Evolutionary conservation across 2,113 vertebrate genomes (phyloP).

Genomic region (Acinonyx jubatus): DNA sequence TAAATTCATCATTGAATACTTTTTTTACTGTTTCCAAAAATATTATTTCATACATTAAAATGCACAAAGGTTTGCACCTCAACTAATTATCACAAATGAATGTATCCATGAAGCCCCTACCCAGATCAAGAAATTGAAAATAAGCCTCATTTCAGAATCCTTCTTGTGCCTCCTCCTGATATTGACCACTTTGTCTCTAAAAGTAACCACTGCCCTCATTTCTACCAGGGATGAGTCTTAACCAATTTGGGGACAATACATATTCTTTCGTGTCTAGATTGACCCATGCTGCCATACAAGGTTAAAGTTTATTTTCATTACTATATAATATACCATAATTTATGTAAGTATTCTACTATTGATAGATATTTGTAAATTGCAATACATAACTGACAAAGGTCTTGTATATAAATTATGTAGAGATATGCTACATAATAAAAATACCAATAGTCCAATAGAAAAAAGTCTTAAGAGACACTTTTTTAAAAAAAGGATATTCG

Average conservation of each 20-base stretch:
- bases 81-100: not conserved
- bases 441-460: not conserved
- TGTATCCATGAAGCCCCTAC: not conserved
- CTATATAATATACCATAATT: not conserved
- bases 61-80: not conserved
- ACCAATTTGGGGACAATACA: not conserved
- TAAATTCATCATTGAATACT: not conserved
- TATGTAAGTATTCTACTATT: not conserved
- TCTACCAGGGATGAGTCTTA: not conserved
- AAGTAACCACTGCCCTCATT: not conserved
- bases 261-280: not conserved
- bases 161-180: not conserved
- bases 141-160: not conserved
- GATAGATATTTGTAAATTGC: not conserved
- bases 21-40: conserved; percentile 2
- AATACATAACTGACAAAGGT: not conserved
- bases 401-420: not conserved
- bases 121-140: not conserved
- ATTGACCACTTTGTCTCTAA: not conserved
- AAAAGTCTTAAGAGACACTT: not conserved
- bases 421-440: not conserved
- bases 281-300: not conserved
- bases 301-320: not conserved
- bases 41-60: not conserved
- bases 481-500: not conserved